phyloP scores from a whole-genome alignment of 2,888 invertebrate species.

The Masnerella sp. region DNA sequence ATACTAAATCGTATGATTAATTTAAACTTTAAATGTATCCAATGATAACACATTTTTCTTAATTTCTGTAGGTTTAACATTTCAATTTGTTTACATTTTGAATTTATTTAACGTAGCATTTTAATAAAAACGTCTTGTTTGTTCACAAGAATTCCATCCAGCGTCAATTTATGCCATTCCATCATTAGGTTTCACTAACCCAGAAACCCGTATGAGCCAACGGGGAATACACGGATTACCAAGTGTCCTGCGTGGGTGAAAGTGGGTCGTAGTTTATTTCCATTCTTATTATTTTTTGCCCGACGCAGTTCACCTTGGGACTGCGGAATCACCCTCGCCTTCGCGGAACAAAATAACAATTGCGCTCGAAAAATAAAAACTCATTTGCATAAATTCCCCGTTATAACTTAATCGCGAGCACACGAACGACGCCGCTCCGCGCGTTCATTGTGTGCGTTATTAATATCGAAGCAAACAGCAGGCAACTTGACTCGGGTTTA shows the following conservation, averaged over 20 bases:
- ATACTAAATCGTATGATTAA: no score
- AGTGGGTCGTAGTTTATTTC: slow-evolving; percentile 38
- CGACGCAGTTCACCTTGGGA: slow-evolving; percentile 4
- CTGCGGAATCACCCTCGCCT: slow-evolving; percentile 11
- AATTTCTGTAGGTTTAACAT: no score
- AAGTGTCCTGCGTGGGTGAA: slow-evolving; percentile 32
- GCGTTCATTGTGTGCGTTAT: background rate
- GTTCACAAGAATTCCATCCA: slow-evolving; percentile 7
- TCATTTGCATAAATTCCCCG: slow-evolving; percentile 15
- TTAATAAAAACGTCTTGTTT: background rate
- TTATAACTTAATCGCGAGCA: slow-evolving; percentile 10
- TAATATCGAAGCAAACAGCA: slow-evolving; percentile 23
- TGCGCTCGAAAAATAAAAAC: slow-evolving; percentile 1
- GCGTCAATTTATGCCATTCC: slow-evolving; percentile 15
- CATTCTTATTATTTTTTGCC: slow-evolving; percentile 37
- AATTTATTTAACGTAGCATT: no score
- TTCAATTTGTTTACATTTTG: no score
- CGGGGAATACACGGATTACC: slow-evolving; percentile 35
- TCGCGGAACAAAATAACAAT: background rate
- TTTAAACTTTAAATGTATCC: no score
- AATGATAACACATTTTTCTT: no score
- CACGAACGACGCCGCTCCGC: background rate
- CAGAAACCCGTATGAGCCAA: slow-evolving; percentile 24
- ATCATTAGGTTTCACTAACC: slow-evolving; percentile 36
- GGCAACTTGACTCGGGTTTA: slow-evolving; percentile 10